Base-by-base conservation (phyloP, 1,140 invertebrate genomes). In the Calosoma granatense region DNA sequence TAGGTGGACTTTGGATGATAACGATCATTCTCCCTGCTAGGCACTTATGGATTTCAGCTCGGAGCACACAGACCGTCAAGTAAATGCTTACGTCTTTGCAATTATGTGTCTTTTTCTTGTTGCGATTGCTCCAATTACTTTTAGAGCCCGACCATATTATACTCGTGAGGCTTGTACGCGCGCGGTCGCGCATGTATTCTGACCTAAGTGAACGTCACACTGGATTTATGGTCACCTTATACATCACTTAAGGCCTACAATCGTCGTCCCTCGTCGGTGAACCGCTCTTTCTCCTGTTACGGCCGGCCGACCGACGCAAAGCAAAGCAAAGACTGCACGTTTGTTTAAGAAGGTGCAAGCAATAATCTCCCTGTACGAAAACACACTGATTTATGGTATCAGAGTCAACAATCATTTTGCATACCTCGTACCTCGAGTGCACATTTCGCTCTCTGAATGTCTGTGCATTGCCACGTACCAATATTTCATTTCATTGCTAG, bases 371-470 rank as follows among this genome's bases (percentile, higher is more conserved):
- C 9, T 47, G 6, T 36, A 11, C 41, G 41, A 47, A 47, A 47
- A 47, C 41, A n/a, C 41, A 17, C 41, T 47, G 41, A 47, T 47
- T 47, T 47, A 47, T 47, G 41, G 17, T 47, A 47, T 47, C 41
- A 47, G 6, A 4, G 9, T 3, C 9, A 4, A 17, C 41, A 47
- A 47, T 47, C 41, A 47, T 47, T 47, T 47, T 47, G 41, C 41
- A 47, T 47, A 17, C 41, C 41, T 47, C 26, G 14, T 30, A 30
- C 26, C n/a, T 36, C 26, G 26, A 6, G 6, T 9, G 26, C n/a
- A 36, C 26, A 36, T 36, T n/a, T 36, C 26, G 26, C 26, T 36
- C n/a, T n/a, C n/a, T n/a, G n/a, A n/a, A n/a, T n/a, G n/a, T n/a
- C n/a, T n/a, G n/a, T n/a, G n/a, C n/a, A n/a, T n/a, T n/a, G n/a